Base-by-base conservation (phyloP, 2,888 invertebrate species). In the Ophioninae sp. region DNA sequence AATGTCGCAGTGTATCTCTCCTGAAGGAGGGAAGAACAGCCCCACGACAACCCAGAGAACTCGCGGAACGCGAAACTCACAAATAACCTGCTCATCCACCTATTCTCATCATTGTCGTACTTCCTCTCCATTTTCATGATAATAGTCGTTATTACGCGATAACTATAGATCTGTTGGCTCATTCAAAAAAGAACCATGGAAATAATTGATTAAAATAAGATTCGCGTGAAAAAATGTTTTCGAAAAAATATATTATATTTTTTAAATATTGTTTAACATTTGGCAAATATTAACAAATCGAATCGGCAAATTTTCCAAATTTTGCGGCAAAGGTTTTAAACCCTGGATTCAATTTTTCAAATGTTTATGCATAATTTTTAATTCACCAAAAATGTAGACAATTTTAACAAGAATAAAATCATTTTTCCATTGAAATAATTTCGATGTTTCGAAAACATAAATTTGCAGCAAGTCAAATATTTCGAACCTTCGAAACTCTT, bases 11-110 rank as follows among this genome's bases (percentile, higher is more conserved):
- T 51, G 64, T 20, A 59, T 79, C 10, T 30, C 37, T 68, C 8
- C 51, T 30, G 20, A n/a, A 23, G 30, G 58, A 68, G 81, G 79
- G 65, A 67, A 81, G 65, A 67, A 81, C 22, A 78, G 51, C 67
- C 65, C 39, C 41, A 5, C 51, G 56, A 5, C 51, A 65, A 65
- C 75, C 37, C 74, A 51, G 44, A 37, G 72, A 84, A 84, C 79
- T 82, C 76, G 81, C 37, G 51, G 44, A 76, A 81, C 79, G 58
- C 68, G 68, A 74, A 81, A 81, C 74, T 83, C 77, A 20, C 64
- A 23, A 51, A 23, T 68, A 51, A 41, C 30, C 67, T 63, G 20
- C 68, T 65, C 69, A 37, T 73, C 69, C n/a, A 65, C 69, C 75
- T 22, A 65, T 63, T 77, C 81, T 58, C 84, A 20, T 71, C 39